phyloP scores from a whole-genome alignment of 2,888 invertebrate species.

The Eucera pruinosa region DNA sequence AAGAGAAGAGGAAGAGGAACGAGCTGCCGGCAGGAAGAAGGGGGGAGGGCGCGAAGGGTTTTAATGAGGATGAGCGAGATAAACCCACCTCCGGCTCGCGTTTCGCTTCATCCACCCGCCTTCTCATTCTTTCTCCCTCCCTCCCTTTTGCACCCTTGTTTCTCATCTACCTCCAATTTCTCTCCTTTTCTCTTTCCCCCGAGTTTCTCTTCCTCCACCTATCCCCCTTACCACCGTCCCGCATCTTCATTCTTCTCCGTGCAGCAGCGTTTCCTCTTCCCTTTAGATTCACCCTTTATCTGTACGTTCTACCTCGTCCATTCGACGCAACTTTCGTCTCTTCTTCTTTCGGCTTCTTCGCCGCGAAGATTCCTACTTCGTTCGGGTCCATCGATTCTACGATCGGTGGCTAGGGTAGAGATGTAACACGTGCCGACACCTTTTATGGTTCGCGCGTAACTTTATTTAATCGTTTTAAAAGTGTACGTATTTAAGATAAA shows the following conservation, averaged over 20 bases:
- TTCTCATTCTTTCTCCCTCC: slow-evolving; percentile 15
- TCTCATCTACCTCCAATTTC: slow-evolving; percentile 24
- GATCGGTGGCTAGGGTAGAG: too few species aligned
- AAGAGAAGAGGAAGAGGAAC: slow-evolving; percentile 64
- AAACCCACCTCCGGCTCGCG: slow-evolving; percentile 71
- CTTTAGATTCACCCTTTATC: slow-evolving; percentile 15
- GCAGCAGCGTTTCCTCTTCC: background rate
- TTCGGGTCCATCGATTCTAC: too few species aligned
- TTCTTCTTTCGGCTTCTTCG: background rate
- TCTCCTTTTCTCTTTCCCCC: slow-evolving; percentile 34
- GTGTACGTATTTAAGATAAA: too few species aligned
- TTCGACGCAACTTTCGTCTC: background rate
- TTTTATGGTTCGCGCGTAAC: too few species aligned
- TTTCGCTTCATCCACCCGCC: slow-evolving; percentile 49
- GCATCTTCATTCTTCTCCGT: background rate
- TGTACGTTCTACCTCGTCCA: background rate
- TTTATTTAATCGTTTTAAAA: too few species aligned
- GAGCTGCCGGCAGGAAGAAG: slow-evolving; percentile 67
- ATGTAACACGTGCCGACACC: too few species aligned
- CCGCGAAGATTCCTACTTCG: too few species aligned
- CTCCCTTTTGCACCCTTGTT: slow-evolving; percentile 33
- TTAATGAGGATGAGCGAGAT: slow-evolving; percentile 83
- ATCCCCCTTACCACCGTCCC: background rate
- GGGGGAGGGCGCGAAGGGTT: slow-evolving; percentile 73
- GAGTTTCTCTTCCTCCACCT: slow-evolving; percentile 20